A percentile compares a stretch with the other conserved stretches of the same genome.
Evolutionary conservation across 1,140 invertebrate species (phyloP).

Genomic region (Orussus abietinus): DNA sequence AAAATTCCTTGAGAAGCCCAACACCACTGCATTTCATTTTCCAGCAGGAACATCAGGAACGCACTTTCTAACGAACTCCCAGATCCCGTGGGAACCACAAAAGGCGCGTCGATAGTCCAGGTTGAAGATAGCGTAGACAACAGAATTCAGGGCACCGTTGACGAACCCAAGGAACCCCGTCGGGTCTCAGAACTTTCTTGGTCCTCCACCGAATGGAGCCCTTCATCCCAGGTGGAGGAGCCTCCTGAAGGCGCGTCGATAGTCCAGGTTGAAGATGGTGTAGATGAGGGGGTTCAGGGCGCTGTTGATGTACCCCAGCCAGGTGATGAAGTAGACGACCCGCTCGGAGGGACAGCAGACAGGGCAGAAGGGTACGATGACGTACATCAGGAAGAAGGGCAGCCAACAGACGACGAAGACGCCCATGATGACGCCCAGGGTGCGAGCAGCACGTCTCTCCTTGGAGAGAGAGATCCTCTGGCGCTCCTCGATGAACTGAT

Average conservation of each 20-base stretch:
- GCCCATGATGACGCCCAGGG: conserved; percentile 90
- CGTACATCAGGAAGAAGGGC: conserved; percentile 94
- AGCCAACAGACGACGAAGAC: conserved; percentile 96
- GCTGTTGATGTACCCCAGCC: conserved; percentile 97
- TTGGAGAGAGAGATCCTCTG: conserved; percentile 89
- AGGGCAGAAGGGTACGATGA: conserved; percentile 83
- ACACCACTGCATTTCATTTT: too few relatives aligned
- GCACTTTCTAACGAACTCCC: too few relatives aligned
- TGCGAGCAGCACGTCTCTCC: conserved; percentile 86
- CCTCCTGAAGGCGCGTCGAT: conserved; percentile 88
- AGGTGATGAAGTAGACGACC: conserved; percentile 86
- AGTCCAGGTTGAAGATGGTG: conserved; percentile 96
- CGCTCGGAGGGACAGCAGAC: conserved; percentile 74
- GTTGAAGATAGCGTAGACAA: conserved; percentile 98
- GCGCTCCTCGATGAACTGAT: conserved; percentile 90
- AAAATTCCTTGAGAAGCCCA: too few relatives aligned
- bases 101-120: conserved; percentile 93
- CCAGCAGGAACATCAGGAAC: too few relatives aligned
- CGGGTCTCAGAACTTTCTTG: too few relatives aligned
- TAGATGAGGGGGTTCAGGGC: conserved; percentile 97
- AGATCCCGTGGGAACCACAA: conserved; percentile 76
- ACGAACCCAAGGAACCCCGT: conserved; percentile 97
- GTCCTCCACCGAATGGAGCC: not conserved
- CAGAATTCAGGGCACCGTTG: conserved; percentile 94
- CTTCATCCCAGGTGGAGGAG: conserved; percentile 65